phyloP scores from a whole-genome alignment of 2,113 vertebrate species.

The Alaudala cheleensis region DNA sequence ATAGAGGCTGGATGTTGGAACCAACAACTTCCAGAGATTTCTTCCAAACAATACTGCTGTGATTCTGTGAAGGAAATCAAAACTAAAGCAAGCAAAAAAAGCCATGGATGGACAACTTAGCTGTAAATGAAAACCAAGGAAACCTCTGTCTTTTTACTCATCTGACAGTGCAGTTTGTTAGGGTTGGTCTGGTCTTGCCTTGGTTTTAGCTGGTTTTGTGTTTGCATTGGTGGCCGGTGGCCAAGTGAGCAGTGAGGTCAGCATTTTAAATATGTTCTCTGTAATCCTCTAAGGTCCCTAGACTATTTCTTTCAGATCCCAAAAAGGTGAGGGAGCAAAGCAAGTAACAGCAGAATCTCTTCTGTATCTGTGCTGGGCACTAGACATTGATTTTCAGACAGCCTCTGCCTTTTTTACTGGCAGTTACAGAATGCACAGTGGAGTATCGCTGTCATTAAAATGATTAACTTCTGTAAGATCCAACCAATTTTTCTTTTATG shows the following conservation, averaged over 20 bases:
- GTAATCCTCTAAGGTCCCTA: not conserved
- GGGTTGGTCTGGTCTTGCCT: not conserved
- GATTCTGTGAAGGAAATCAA: not conserved
- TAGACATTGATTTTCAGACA: not conserved
- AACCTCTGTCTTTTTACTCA: not conserved
- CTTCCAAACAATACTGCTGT: not conserved
- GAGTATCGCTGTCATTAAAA: not conserved
- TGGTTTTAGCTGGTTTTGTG: not conserved
- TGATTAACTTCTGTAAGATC: not conserved
- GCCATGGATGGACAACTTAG: rapidly evolving
- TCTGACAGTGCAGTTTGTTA: not conserved
- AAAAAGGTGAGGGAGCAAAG: not conserved
- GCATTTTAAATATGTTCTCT: not conserved
- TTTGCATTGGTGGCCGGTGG: not conserved
- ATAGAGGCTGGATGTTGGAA: not conserved
- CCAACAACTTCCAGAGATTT: not conserved
- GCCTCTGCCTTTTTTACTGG: not conserved
- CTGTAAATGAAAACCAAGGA: not conserved
- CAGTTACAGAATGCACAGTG: not conserved
- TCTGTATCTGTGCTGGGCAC: not conserved
- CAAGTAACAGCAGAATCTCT: not conserved
- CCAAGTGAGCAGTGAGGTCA: not conserved
- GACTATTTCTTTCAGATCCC: not conserved
- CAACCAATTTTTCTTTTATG: not conserved
- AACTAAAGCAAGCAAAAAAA: not conserved